phyloP scores from a whole-genome alignment of 2,888 invertebrate genomes.

The Drosophila prostipennis region DNA sequence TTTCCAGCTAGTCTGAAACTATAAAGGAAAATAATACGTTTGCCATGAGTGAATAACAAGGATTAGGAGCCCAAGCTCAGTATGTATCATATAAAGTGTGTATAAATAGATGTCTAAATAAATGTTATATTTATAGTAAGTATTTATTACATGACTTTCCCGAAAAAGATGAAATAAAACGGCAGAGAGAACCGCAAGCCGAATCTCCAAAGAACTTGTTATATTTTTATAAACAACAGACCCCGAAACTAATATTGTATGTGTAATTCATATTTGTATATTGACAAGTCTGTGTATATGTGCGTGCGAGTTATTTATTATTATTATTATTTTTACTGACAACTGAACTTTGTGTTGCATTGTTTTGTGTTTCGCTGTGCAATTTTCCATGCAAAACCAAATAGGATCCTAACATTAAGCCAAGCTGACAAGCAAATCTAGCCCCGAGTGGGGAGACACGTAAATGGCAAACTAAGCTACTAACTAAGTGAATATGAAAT shows the following conservation, averaged over 20 bases:
- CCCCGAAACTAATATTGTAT: constrained; percentile 50
- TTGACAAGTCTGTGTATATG: constrained; percentile 41
- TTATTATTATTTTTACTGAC: constrained; percentile 39
- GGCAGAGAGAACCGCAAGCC: constrained; percentile 5
- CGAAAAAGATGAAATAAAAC: constrained; percentile 36
- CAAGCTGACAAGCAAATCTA: constrained; percentile 40
- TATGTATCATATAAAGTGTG: constrained; percentile 49
- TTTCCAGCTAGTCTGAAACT: constrained; percentile 32
- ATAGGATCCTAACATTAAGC: constrained; percentile 50
- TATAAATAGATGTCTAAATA: constrained; percentile 43
- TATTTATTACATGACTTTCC: constrained; percentile 63
- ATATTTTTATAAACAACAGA: constrained; percentile 68
- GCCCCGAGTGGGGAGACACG: constrained; percentile 14
- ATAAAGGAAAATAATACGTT: constrained; percentile 19
- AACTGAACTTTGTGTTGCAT: constrained; percentile 37
- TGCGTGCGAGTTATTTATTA: constrained; percentile 53
- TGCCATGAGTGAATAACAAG: constrained; percentile 18
- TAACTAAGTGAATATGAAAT: constrained; percentile 47
- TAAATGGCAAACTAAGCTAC: constrained; percentile 43
- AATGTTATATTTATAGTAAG: constrained; percentile 50
- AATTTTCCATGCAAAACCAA: constrained; percentile 43
- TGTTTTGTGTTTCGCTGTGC: constrained; percentile 52
- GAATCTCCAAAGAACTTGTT: constrained; percentile 75
- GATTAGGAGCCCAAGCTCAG: constrained; percentile 48
- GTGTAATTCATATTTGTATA: constrained; percentile 47